Base-by-base conservation (phyloP, 30 jellyfish, hydroid and myxozoan species). In the Phacellophora camtschatica region DNA sequence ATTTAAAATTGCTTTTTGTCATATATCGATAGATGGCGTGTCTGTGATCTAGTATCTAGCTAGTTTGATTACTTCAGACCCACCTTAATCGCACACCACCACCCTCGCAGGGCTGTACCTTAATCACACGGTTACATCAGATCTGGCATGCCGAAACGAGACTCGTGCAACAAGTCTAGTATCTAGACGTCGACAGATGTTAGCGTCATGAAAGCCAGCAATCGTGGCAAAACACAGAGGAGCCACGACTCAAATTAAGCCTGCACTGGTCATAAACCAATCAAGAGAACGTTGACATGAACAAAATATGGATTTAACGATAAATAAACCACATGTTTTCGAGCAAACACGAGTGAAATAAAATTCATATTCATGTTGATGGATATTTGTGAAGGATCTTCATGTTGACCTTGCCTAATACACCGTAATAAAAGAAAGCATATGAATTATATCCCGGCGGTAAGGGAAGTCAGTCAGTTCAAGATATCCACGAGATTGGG, bases 261-360 rank as follows among this genome's bases (percentile, higher is more conserved):
- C 74, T n/a, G n/a, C n/a, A n/a, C 59, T 73, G 51, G 71, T 73
- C 53, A 73, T n/a, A 74, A 73, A 55, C 49, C 27, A 49, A 20
- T 33, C 56, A 35, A 27, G 12, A 34, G 20, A 35, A 51, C 33
- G 48, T 32, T 50, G 74, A 33, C 64, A 12, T 15, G 25, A 74
- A 56, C 42, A 4, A 62, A 13, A 50, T 42, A 4, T 18, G 79
- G 88, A 76, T 76, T 76, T 31, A 45, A 71, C 20, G 66, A 57
- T 50, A 61, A 74, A 76, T 36, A 76, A 39, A 43, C 71, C 88
- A 76, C 88, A 76, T 32, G 88, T 57, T 57, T 28, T 33, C 3
- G n/a, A 35, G 79, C 37, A 76, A 76, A 76, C 79, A 76, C 20
- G 29, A 50, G 31, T 65, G 5, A 22, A 42, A 74, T 29, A 35